Conservation (phyloP, 2,888 invertebrate species). For the Aphodius sticticus region DNA sequence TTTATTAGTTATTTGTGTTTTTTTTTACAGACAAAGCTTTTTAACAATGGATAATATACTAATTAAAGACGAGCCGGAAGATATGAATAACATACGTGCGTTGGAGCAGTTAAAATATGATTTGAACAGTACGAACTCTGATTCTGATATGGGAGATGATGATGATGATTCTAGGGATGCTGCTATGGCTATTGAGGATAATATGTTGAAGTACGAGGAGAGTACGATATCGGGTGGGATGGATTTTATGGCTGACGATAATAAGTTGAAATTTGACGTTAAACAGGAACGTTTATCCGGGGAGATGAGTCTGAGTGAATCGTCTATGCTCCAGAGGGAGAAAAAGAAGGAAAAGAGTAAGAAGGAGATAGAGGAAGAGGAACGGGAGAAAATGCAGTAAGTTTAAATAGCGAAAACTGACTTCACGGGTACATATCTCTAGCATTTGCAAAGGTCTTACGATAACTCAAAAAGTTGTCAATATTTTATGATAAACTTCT, state of each 20-base stretch:
- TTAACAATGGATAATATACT: constrained; percentile 47
- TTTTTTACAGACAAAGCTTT: too few relatives aligned
- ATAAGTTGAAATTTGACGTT: constrained; percentile 10
- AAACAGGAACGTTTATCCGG: constrained; percentile 13
- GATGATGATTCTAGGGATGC: constrained; percentile 52
- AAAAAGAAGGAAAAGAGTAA: constrained; percentile 78
- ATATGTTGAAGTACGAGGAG: constrained; percentile 45
- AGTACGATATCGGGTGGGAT: constrained; percentile 32
- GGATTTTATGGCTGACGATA: constrained; percentile 35
- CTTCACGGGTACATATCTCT: background rate
- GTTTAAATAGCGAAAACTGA: constrained; percentile 47
- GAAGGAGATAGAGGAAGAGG: constrained; percentile 91
- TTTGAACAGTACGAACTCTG: constrained; percentile 53
- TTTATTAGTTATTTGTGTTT: too few relatives aligned
- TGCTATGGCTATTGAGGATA: constrained; percentile 52
- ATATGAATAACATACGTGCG: constrained; percentile 41
- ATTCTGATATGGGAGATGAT: constrained; percentile 53
- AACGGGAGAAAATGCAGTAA: constrained; percentile 96
- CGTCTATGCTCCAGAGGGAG: constrained; percentile 54
- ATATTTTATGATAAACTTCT: too few relatives aligned
- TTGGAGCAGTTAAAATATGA: constrained; percentile 54
- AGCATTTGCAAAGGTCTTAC: too few relatives aligned
- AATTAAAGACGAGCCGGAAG: constrained; percentile 39
- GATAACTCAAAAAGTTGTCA: too few relatives aligned
- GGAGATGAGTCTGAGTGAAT: constrained; percentile 45